Conservation (phyloP, 1,140 invertebrate species). For the Harlomillsia oculata region DNA sequence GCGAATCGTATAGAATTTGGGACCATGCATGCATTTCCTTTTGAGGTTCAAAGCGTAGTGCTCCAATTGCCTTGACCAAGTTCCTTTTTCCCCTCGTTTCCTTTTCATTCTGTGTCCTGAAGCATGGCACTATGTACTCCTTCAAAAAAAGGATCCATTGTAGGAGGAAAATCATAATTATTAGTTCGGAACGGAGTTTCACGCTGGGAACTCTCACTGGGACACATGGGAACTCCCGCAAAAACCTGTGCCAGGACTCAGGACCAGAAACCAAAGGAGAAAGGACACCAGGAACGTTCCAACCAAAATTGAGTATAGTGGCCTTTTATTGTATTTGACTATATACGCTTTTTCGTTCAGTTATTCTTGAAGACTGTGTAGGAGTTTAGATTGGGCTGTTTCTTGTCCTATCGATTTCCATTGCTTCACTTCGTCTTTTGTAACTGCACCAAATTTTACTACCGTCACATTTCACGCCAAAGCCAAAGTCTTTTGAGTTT, state of each 20-base stretch:
- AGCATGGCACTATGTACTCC: too few species aligned
- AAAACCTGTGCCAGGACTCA: too few species aligned
- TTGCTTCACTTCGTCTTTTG: not conserved
- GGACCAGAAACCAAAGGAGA: too few species aligned
- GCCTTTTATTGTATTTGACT: not conserved
- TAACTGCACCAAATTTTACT: conserved; percentile 5
- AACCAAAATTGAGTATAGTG: conserved; percentile 1
- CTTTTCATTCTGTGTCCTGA: too few species aligned
- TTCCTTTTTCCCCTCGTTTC: not conserved
- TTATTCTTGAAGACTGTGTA: not conserved
- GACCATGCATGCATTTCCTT: too few species aligned
- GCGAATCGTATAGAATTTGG: too few species aligned
- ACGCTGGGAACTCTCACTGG: conserved; percentile 11
- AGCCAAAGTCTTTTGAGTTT: conserved; percentile 1
- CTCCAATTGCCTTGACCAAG: conserved; percentile 5
- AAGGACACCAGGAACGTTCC: too few species aligned
- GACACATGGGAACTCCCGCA: too few species aligned
- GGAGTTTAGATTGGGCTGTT: not conserved
- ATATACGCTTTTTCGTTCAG: not conserved
- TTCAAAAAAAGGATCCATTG: too few species aligned
- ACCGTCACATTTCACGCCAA: conserved; percentile 7
- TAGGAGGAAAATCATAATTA: conserved; percentile 8
- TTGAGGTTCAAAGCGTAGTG: not conserved
- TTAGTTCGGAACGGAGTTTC: conserved; percentile 6
- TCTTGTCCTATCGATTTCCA: too few species aligned